These are phyloP conservation scores for Galaxias olidus DNA, from an alignment of 2,797 vertebrate genomes.

Conservation along the genomic window DNA sequence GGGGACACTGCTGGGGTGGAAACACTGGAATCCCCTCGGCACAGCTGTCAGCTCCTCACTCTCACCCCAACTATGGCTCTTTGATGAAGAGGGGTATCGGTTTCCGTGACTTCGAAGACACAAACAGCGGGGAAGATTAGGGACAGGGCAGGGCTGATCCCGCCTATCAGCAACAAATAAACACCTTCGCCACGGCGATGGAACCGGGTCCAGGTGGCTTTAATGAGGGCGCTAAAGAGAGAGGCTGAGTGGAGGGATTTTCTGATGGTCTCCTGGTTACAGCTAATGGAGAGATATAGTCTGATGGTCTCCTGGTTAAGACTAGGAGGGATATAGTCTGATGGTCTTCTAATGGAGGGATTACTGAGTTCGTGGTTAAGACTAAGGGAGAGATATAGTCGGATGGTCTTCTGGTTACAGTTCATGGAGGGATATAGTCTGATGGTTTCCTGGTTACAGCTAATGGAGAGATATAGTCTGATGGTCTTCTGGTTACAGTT, in stretches of 20 bases:
- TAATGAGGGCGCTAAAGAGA: slow-evolving; percentile 67
- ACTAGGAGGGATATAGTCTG: too few species aligned
- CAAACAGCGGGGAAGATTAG: slow-evolving; percentile 76
- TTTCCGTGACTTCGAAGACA: slow-evolving; percentile 77
- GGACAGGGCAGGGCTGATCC: slow-evolving; percentile 73
- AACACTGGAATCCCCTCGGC: slow-evolving; percentile 56
- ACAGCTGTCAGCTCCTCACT: slow-evolving; percentile 75
- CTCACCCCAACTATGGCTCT: slow-evolving; percentile 71
- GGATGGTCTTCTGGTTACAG: too few species aligned
- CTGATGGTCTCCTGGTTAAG: too few species aligned
- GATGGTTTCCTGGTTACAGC: too few species aligned
- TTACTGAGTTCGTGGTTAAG: too few species aligned
- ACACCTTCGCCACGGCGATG: slow-evolving; percentile 65
- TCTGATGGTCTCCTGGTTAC: too few species aligned
- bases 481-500: too few species aligned
- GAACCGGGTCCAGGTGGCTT: slow-evolving; percentile 48
- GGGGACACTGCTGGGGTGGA: slow-evolving; percentile 60
- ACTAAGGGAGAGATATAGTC: too few species aligned
- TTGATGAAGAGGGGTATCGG: slow-evolving; percentile 75
- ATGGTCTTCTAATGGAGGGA: too few species aligned
- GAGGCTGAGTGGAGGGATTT: slow-evolving; percentile 51
- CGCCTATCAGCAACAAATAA: slow-evolving; percentile 79
- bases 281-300: too few species aligned
- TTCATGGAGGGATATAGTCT: too few species aligned
- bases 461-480: too few species aligned